phyloP scores from a whole-genome alignment of 1,140 invertebrate genomes.

The Maniola jurtina region DNA sequence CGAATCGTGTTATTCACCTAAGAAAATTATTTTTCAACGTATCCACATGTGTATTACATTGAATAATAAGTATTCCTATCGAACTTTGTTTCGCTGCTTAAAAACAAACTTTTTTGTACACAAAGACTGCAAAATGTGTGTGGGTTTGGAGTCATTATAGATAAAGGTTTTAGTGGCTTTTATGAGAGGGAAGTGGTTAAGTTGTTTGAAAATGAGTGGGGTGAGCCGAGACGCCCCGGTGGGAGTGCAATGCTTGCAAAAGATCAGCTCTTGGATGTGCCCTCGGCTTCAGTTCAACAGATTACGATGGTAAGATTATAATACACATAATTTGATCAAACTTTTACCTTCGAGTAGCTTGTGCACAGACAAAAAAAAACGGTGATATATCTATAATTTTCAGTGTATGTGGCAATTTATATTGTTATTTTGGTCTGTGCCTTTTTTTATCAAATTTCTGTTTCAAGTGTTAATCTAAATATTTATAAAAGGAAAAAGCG shows the following conservation, averaged over 20 bases:
- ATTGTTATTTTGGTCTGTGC: too few species aligned
- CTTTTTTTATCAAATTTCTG: too few species aligned
- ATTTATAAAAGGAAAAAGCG: too few species aligned
- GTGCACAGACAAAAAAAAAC: too few species aligned
- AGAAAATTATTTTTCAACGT: neutral
- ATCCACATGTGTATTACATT: neutral
- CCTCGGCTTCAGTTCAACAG: constrained; percentile 80
- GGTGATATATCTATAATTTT: too few species aligned
- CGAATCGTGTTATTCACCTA: neutral
- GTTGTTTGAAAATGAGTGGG: constrained; percentile 69
- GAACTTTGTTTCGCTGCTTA: neutral
- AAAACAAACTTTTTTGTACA: constrained; percentile 12
- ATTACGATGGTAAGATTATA: constrained; percentile 77
- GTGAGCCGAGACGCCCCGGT: constrained; percentile 78
- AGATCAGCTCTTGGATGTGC: constrained; percentile 73
- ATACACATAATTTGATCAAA: neutral
- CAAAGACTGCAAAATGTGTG: constrained; percentile 7
- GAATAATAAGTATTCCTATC: neutral
- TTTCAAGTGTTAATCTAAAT: too few species aligned
- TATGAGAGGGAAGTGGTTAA: constrained; percentile 44
- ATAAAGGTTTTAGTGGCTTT: constrained; percentile 25
- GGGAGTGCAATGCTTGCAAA: constrained; percentile 79
- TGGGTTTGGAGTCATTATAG: neutral
- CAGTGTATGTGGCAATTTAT: too few species aligned
- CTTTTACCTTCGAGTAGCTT: neutral